These are phyloP conservation scores for Siniperca scherzeri DNA, from an alignment of 2,797 vertebrate species.

Conservation along the genomic window DNA sequence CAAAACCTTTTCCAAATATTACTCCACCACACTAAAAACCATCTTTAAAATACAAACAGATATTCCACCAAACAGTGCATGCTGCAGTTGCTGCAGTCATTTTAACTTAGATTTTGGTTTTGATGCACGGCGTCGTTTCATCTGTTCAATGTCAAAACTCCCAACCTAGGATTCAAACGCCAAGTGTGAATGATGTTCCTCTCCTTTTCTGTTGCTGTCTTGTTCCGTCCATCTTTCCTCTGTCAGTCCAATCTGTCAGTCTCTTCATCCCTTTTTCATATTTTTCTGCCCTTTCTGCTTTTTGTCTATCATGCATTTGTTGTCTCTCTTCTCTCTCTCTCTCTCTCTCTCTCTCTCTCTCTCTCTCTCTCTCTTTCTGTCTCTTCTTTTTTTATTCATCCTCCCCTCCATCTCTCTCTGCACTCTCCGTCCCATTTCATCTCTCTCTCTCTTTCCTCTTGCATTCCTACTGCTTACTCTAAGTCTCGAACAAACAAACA, in stretches of 20 bases:
- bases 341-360: constrained; percentile 4
- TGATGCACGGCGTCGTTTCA: not conserved
- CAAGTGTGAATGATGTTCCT: not conserved
- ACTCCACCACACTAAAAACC: no score
- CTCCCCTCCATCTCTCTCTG: constrained; percentile 17
- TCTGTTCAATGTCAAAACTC: constrained; percentile 7
- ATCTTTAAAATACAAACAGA: constrained; percentile 6
- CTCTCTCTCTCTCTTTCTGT: not conserved
- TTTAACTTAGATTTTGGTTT: not conserved
- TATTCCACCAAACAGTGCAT: not conserved
- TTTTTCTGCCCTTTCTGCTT: not conserved
- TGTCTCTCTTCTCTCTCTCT: not conserved
- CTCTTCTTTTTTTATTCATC: not conserved
- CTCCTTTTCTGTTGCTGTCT: not conserved
- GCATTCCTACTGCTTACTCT: constrained; percentile 63
- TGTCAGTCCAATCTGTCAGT: not conserved
- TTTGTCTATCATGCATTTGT: not conserved
- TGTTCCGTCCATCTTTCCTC: not conserved
- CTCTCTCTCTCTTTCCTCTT: constrained; percentile 29
- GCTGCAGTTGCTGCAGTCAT: not conserved
- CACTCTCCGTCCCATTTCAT: constrained; percentile 23
- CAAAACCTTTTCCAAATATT: constrained; percentile 3
- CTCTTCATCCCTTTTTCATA: not conserved
- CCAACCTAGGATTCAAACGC: constrained; percentile 2
- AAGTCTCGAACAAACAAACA: constrained; percentile 79